A percentile compares a stretch with the other conserved stretches of the same genome.
phyloP scores from a whole-genome alignment of 2,113 vertebrate species.

The Engraulis encrasicolus region DNA sequence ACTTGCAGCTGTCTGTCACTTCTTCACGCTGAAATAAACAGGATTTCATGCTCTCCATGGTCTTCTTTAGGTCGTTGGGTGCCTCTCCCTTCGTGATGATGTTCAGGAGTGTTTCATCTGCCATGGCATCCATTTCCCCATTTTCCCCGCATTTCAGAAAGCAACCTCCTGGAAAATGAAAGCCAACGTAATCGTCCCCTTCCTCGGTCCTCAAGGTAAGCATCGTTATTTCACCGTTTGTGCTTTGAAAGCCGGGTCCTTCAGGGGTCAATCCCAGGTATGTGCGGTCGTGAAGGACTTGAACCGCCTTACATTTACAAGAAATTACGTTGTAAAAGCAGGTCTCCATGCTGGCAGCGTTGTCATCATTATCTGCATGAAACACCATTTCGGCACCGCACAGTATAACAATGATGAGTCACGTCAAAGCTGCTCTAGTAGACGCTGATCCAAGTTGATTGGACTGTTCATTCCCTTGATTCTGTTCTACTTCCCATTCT shows the following conservation, averaged over 20 bases:
- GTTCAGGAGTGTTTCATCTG: too few relatives aligned
- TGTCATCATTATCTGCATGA: not conserved
- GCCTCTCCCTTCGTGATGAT: too few relatives aligned
- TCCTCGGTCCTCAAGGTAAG: not conserved
- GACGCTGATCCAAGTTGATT: too few relatives aligned
- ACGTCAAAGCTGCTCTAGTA: not conserved
- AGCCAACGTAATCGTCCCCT: not conserved
- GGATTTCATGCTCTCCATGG: too few relatives aligned
- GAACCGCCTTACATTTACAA: not conserved
- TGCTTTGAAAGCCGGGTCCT: not conserved
- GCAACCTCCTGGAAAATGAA: not conserved
- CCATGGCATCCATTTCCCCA: too few relatives aligned
- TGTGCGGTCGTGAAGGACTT: not conserved
- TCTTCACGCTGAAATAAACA: too few relatives aligned
- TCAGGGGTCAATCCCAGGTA: not conserved
- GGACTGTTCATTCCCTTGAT: too few relatives aligned
- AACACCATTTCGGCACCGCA: not conserved
- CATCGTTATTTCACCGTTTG: not conserved
- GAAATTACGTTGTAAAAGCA: not conserved
- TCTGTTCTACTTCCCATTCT: too few relatives aligned
- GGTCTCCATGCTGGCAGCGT: not conserved
- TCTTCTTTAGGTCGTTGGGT: too few relatives aligned
- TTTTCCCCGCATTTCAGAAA: not conserved
- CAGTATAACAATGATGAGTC: not conserved
- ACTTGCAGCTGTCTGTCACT: too few relatives aligned